Conservation (phyloP, 2,888 invertebrate species). For the Charanyca ferruginea region DNA sequence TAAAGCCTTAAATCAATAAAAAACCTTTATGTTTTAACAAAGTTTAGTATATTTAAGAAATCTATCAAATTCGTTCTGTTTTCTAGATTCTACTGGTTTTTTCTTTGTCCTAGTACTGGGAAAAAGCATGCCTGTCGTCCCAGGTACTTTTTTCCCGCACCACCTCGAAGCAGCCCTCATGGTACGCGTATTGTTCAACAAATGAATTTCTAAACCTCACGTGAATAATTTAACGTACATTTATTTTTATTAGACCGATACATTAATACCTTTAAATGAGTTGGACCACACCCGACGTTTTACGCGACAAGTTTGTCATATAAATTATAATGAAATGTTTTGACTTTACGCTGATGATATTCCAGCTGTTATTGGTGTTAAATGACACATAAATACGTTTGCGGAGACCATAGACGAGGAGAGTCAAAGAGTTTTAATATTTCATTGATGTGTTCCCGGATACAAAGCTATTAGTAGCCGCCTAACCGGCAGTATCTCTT, state of each 20-base stretch:
- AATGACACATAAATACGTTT: conserved; percentile 87
- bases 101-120: no score
- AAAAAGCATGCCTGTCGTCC: no score
- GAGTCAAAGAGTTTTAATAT: conserved; percentile 79
- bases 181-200: no score
- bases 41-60: not conserved
- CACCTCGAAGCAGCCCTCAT: no score
- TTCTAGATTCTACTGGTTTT: no score
- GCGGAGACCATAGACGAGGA: conserved; percentile 71
- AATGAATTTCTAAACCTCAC: not conserved
- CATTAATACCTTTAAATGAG: conserved; percentile 61
- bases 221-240: conserved; percentile 35
- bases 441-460: conserved; percentile 86
- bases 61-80: no score
- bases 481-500: conserved; percentile 84
- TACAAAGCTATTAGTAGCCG: conserved; percentile 83
- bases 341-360: conserved; percentile 82
- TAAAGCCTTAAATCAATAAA: no score
- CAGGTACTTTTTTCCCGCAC: no score
- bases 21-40: not conserved
- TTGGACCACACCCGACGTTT: conserved; percentile 77
- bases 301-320: conserved; percentile 60
- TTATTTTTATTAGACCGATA: conserved; percentile 41
- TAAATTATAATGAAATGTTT: conserved; percentile 79
- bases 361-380: conserved; percentile 81